Base-by-base conservation (phyloP, 2,113 vertebrate genomes). In the Penelope pileata region DNA sequence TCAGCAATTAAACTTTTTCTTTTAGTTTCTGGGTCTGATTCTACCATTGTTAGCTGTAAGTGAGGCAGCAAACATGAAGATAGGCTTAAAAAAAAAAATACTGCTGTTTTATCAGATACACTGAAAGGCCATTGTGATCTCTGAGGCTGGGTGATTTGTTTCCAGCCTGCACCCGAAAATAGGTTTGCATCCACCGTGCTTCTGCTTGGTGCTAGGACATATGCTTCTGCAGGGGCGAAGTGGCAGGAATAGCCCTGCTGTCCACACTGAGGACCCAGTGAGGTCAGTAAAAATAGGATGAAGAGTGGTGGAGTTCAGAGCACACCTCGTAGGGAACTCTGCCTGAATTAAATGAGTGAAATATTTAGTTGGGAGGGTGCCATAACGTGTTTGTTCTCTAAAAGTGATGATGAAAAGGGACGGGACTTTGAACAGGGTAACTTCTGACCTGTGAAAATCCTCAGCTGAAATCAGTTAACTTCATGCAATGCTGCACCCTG, bases 21-120 rank as follows among this genome's bases (percentile, higher is more conserved):
- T 92, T 86, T 90, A 26, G 84, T 96, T 95, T 96, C 76, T 86
- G 64, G 47, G 73, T 64, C 68, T 92, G 90, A 78, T 96, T 92
- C 81, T 94, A 10, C 63, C 86, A 72, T 76, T 75, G 58, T 95
- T 87, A 86, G 45, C 58, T 94, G 77, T 84, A 96, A 96, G 91
- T 89, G 91, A 95, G 77, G 96, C 89, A 94, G 70, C 74, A 84
- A 91, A 92, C 32, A 70, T 83, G 74, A 70, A 72, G 34, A 80
- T 62, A 75, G 68, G 77, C 30, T 62, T 51, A 21, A 72, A 91
- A 90, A 69, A 59, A 51, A 27, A 45, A 47, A 72, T 62, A 74
- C 60, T 24, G 30, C 40, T 81, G 80, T 83, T 93, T 75, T 92
- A 84, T 79, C 8, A 2, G 67, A 75, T 58, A 50, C 53, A 84